Conservation (phyloP, 2,113 vertebrate species). For the Oceanodroma tethys region DNA sequence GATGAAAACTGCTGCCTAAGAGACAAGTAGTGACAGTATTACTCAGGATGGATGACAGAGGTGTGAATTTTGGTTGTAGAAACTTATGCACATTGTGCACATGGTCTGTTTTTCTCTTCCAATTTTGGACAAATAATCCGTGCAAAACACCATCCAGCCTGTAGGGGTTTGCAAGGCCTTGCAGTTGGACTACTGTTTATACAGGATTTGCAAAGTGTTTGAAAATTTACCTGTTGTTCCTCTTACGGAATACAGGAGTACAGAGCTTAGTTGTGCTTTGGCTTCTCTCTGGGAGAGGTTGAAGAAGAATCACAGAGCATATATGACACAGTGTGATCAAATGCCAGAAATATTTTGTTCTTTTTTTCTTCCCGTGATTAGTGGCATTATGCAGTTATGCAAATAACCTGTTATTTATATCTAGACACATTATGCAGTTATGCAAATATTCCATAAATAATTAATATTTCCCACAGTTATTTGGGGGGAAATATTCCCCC, state of each 20-base stretch:
- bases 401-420: constrained; percentile 84
- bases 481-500: constrained; percentile 65
- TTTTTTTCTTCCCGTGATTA: constrained; percentile 75
- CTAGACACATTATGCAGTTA: constrained; percentile 80
- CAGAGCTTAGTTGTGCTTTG: background rate
- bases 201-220: background rate
- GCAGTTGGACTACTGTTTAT: background rate
- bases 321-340: constrained; percentile 73
- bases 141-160: background rate
- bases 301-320: constrained; percentile 60
- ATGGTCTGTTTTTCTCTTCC: background rate
- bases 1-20: background rate
- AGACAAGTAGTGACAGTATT: background rate
- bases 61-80: background rate
- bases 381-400: constrained; percentile 81
- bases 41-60: background rate
- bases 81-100: background rate
- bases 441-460: constrained; percentile 81
- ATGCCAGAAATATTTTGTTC: constrained; percentile 78
- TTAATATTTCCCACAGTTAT: constrained; percentile 79
- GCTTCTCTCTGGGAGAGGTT: constrained; percentile 48
- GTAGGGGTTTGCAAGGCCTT: background rate
- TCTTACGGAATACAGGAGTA: background rate
- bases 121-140: background rate
- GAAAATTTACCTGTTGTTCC: background rate